Percentiles rank a stretch among this genome's conserved stretches.
phyloP scores from a whole-genome alignment of 2,888 invertebrate species.

The Rapana venosa region DNA sequence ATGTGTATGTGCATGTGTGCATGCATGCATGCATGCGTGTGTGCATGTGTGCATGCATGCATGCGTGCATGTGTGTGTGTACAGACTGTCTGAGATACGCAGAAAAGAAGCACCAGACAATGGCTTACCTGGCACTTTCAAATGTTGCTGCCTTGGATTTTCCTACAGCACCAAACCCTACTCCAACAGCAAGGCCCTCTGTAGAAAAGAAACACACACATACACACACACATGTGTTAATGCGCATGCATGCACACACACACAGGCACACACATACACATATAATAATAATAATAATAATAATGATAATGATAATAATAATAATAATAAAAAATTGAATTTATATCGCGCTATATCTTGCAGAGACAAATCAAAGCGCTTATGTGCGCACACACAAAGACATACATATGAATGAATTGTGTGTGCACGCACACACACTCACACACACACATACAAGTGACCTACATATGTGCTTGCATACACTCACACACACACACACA shows the following conservation, averaged over 20 bases:
- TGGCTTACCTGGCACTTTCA: conserved; percentile 87
- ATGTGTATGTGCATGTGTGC: neutral
- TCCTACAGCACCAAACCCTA: conserved; percentile 96
- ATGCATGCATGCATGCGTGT: neutral
- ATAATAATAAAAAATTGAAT: too few species aligned
- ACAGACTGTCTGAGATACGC: neutral
- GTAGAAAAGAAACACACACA: conserved; percentile 79
- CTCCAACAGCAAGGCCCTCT: conserved; percentile 97
- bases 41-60: neutral
- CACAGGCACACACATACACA: neutral
- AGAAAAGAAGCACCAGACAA: neutral
- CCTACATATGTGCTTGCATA: too few species aligned
- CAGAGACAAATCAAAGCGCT: too few species aligned
- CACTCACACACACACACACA: neutral
- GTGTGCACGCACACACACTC: neutral
- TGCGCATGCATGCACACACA: neutral
- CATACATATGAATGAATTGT: neutral
- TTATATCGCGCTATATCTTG: too few species aligned
- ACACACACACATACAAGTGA: neutral
- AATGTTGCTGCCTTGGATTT: conserved; percentile 91
- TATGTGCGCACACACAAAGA: neutral
- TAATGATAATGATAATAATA: too few species aligned
- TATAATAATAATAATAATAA: too few species aligned
- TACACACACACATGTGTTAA: neutral
- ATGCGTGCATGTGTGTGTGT: too few species aligned